A percentile compares a stretch with the other conserved stretches of the same genome.
Conservation (phyloP, 2,888 invertebrate species). For the Calameuta filiformis region DNA sequence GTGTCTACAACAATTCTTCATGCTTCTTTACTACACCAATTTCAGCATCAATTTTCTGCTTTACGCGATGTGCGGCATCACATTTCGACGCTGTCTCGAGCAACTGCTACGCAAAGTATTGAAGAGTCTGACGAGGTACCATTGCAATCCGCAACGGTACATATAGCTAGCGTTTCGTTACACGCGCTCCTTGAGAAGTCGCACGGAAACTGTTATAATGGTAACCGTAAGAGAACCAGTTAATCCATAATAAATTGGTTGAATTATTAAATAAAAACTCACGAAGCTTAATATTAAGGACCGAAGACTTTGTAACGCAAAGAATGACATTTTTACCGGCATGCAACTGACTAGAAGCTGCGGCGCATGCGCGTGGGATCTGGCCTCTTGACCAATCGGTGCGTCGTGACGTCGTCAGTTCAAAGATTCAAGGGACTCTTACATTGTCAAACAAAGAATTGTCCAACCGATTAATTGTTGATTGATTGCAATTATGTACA, state of each 20-base stretch:
- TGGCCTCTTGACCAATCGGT: too few species aligned
- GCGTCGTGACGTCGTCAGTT: too few species aligned
- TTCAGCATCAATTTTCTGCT: constrained; percentile 75
- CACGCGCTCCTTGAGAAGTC: constrained; percentile 15
- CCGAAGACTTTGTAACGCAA: neutral
- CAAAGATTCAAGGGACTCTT: neutral
- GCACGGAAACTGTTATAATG: constrained; percentile 23
- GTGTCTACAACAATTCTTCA: constrained; percentile 72
- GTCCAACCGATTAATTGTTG: neutral
- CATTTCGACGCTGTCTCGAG: constrained; percentile 70
- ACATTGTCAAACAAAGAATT: neutral
- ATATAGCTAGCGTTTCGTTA: constrained; percentile 40
- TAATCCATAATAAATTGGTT: neutral
- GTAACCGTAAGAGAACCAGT: constrained; percentile 18
- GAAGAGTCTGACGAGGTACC: constrained; percentile 62
- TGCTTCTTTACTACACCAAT: constrained; percentile 74
- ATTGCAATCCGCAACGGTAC: constrained; percentile 56
- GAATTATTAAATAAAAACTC: neutral
- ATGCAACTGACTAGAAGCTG: too few species aligned
- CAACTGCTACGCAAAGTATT: constrained; percentile 67
- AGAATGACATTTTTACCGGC: neutral
- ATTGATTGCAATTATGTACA: neutral
- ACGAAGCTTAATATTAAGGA: neutral
- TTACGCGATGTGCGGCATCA: constrained; percentile 73
- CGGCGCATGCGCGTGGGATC: too few species aligned